Base-by-base conservation (phyloP, 2,888 invertebrate species). In the Ophion obscuratus region DNA sequence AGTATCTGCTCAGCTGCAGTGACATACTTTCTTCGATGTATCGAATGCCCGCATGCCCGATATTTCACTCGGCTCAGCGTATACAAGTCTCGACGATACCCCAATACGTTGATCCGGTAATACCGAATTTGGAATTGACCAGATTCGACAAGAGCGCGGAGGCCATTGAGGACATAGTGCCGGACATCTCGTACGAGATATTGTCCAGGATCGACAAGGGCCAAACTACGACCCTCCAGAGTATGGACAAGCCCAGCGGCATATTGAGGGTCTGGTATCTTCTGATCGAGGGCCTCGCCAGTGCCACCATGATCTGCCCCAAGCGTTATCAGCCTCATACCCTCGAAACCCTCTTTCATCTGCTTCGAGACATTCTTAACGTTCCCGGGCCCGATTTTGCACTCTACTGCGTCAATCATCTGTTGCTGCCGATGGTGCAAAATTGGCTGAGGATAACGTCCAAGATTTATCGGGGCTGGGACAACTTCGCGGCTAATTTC, bases 1-100 rank as follows among this genome's bases (percentile, higher is more conserved):
- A 97, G 90, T 97, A 98, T 91, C 95, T 99, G 47, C 96, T 98
- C 92, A 97, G 96, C 89, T 98, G 98, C 93, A 97, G 97, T 82
- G 96, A 97, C 87, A 98, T 99, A 89, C 94, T 99, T 78, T 97
- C 97, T 3, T 97, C 97, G 94, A 98, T 99, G 98, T 98, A 97
- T 94, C 97, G 97, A 91, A 98, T 99, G 98, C 98, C 98, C 0
- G 98, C 98, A 90, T 98, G 98, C 93, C 99, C 99, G 0, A 97
- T 97, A 86, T 98, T 99, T 92, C 98, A 98, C 93, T 97, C 98
- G 17, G 98, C 98, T 0, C 97, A 98, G 91, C 95, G 97, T 91
- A 96, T 97, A 87, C 97, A 97, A 92, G 96, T 97, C 0, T 97
- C 97, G 83, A 96, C 96, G 74, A 96, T 97, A 3, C 95, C 97